phyloP scores from a whole-genome alignment of 2,797 vertebrate species.

The Choloepus didactylus region DNA sequence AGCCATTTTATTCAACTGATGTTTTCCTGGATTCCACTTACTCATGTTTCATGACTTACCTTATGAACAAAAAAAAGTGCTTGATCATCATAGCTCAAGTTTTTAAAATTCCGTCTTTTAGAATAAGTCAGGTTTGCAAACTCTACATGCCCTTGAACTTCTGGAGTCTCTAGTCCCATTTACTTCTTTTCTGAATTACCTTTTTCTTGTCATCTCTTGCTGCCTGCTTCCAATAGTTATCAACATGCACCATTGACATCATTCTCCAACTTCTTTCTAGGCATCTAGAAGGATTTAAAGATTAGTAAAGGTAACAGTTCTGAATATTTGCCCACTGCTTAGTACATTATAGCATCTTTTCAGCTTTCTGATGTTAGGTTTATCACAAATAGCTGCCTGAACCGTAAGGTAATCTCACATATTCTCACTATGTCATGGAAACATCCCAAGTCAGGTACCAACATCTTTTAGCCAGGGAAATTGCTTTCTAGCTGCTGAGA shows the following conservation, averaged over 20 bases:
- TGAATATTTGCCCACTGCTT: background rate
- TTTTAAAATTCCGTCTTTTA: background rate
- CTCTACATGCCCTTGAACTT: background rate
- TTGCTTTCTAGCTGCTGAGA: background rate
- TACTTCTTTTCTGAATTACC: background rate
- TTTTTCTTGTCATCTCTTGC: background rate
- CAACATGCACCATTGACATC: fast-evolving
- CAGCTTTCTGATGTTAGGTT: background rate
- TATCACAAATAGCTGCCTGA: background rate
- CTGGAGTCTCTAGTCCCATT: no score
- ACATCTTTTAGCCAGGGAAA: background rate
- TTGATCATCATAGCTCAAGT: background rate
- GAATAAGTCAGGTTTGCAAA: no score
- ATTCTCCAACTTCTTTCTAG: background rate
- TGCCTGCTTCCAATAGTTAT: background rate
- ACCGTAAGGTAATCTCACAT: background rate
- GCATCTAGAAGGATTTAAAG: no score
- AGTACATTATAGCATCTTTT: background rate
- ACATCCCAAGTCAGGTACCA: background rate
- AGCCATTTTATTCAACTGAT: background rate
- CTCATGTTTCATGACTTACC: background rate
- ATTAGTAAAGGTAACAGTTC: background rate
- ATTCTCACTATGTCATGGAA: background rate
- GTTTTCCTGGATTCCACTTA: background rate
- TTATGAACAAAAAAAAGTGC: background rate